Base-by-base conservation (phyloP, 2,113 vertebrate genomes). In the Copsychus sechellarum region DNA sequence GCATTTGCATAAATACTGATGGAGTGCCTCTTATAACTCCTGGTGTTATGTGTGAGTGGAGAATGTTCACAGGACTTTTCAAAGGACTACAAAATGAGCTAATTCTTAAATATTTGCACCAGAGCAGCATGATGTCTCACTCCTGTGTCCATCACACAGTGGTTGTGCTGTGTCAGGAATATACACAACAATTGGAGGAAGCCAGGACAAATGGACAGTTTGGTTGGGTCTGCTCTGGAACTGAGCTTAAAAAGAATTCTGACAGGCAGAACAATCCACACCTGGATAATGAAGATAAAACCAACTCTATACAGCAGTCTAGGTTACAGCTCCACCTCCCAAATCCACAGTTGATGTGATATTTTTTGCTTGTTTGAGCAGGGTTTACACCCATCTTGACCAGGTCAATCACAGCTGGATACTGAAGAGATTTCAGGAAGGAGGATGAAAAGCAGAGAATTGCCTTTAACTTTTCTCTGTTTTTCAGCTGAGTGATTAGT, bases 131-230 rank as follows among this genome's bases (percentile, higher is more conserved):
- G 42, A 40, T 11, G 67, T 43, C 34, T 77, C 67, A 25, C 34
- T 57, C 67, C n/a, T 42, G 57, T 43, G 29, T 60, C 90, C 67
- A 40, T 43, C 64, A 60, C 26, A 53, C 69, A 60, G 33, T 17
- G 48, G 43, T 40, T 89, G n/a, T 69, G 38, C 60, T 74, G 31
- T 29, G 60, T 54, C 60, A 81, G 80, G 29, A 71, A 57, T 24
- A 73, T 2, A 53, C 26, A 73, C 3, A 69, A 22, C 28, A 67
- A 25, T 0, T 0, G 0, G 34, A 81, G 60, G 65, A 48, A 91
- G 34, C 25, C 56, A 47, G 47, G 67, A 57, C 28, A 58, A 66
- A 66, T 26, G 7, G 45, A 50, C 36, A 48, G 45, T 62, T 60
- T 36, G 24, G 31, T 11, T 77, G 33, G 12, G 23, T 50, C 42